Base-by-base conservation (phyloP, 2,888 invertebrate genomes). In the Meteorus cinctellus region DNA sequence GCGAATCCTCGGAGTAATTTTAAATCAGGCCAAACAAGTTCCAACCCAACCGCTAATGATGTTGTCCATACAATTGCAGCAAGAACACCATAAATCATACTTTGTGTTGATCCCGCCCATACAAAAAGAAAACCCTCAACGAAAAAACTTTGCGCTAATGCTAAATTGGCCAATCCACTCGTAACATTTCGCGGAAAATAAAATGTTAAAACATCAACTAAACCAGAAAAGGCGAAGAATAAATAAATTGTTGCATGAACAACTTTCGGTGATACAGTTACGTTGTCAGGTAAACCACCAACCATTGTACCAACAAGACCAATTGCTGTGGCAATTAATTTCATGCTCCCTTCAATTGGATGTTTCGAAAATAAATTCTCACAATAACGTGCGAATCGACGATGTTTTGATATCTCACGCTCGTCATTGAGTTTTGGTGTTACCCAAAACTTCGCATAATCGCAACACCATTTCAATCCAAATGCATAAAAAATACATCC, bases 221-320 rank as follows among this genome's bases (percentile, higher is more conserved):
- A 82, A 10, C 90, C 90, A 70, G 89, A 90, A 71, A 90, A 87
- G 4, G 89, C 90, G 76, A 90, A 90, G 73, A 90, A 90, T 0
- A 90, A 83, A 79, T 90, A 90, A 63, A 90, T 87, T 6, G 90
- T 90, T 4, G 89, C 89, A 69, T 87, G 84, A 16, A 86, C 84
- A 41, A 88, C 88, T 82, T 87, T 87, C 4, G 87, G 84, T 1
- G 87, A 85, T 0, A 84, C 82, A 1, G 80, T 80, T 41, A 79
- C 82, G 36, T 77, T 79, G 72, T 84, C 82, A 24, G 84, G 82
- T 10, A 86, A 69, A 24, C 84, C 85, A 51, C 84, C 84, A 2
- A 81, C 82, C 70, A 88, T 80, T 5, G 87, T 88, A 48, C 86
- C 85, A 16, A 81, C 80, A 10, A 88, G 78, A 29, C 88, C 88